A percentile compares a stretch with the other conserved stretches of the same genome.
Conservation (phyloP, 2,888 invertebrate genomes). For the Prosapia bicincta region DNA sequence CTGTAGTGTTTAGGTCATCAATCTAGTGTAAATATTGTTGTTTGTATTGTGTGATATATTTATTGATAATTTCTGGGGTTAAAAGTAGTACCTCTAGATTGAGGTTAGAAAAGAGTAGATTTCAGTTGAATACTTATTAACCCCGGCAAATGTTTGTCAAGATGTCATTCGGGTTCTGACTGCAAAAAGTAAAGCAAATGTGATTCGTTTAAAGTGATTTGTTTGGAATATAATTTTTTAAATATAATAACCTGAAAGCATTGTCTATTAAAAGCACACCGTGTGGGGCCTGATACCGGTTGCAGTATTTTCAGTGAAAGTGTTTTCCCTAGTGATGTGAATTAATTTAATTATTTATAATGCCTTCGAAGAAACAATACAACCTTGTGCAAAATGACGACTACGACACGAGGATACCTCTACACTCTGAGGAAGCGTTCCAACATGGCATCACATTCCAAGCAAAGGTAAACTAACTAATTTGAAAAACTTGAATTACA, state of each 20-base stretch:
- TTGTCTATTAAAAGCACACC: not conserved
- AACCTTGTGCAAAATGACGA: constrained; percentile 96
- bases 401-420: constrained; percentile 92
- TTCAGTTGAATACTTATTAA: not conserved
- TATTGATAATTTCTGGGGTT: not conserved
- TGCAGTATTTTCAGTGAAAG: not conserved
- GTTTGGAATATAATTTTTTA: not conserved
- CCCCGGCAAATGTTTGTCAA: not conserved
- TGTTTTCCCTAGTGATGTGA: not conserved
- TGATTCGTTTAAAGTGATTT: not conserved
- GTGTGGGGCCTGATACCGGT: not conserved
- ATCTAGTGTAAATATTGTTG: no score
- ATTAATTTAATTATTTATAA: constrained; percentile 43
- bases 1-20: not conserved
- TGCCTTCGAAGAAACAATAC: constrained; percentile 88
- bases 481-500: no score
- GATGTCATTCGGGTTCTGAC: not conserved
- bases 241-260: not conserved
- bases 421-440: constrained; percentile 96
- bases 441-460: constrained; percentile 95
- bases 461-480: constrained; percentile 77
- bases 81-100: not conserved
- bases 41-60: not conserved
- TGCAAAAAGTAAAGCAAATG: not conserved
- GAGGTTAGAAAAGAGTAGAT: not conserved